Evolutionary conservation across 1,140 invertebrate genomes (phyloP).

Genomic region (Pseudomyrmex concolor): DNA sequence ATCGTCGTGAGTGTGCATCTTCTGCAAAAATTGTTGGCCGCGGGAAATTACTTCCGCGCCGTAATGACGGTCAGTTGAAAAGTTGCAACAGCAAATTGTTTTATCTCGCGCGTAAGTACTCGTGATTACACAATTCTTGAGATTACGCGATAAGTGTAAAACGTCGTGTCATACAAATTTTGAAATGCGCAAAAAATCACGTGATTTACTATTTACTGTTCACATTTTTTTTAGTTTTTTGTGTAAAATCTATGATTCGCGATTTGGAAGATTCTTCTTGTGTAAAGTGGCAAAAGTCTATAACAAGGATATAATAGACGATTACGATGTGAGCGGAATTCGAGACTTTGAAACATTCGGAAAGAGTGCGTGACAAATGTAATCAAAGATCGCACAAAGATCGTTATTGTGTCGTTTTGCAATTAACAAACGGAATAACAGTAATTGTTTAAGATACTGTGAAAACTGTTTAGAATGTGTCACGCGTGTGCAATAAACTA

Average conservation of each 20-base stretch:
- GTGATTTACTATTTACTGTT: too few relatives aligned
- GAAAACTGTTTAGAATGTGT: too few relatives aligned
- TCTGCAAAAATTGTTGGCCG: slow-evolving; percentile 8
- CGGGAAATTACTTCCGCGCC: slow-evolving; percentile 4
- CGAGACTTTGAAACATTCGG: not conserved
- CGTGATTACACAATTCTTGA: too few relatives aligned
- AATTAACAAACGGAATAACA: slow-evolving; percentile 2
- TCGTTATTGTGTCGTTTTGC: too few relatives aligned
- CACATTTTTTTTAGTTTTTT: not conserved
- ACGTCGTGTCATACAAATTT: not conserved
- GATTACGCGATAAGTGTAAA: too few relatives aligned
- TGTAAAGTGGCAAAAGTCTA: not conserved
- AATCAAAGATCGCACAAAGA: not conserved
- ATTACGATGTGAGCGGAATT: not conserved
- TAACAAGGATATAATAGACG: not conserved
- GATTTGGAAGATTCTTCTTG: not conserved
- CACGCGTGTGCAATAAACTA: not conserved
- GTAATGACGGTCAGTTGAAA: not conserved
- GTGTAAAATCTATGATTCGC: not conserved
- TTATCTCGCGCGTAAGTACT: too few relatives aligned
- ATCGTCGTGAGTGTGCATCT: slow-evolving; percentile 60
- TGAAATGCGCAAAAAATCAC: not conserved
- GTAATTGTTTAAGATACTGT: not conserved
- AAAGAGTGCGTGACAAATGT: not conserved
- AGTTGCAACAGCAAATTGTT: not conserved